These are phyloP conservation scores for Ambastaia sidthimunki DNA, from an alignment of 2,797 vertebrate genomes.

Conservation along the genomic window DNA sequence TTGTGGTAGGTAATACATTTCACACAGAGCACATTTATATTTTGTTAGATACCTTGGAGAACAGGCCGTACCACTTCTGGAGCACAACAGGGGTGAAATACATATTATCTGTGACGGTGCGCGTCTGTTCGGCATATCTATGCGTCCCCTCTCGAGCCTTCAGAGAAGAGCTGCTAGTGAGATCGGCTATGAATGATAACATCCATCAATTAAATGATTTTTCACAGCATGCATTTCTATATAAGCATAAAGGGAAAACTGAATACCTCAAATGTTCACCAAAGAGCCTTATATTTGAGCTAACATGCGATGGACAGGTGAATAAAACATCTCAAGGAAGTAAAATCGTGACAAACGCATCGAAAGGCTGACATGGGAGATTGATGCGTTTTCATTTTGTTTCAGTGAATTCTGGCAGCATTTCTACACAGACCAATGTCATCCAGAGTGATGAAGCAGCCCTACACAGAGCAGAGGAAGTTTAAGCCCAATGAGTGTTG, in stretches of 20 bases:
- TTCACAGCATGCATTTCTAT: constrained; percentile 12
- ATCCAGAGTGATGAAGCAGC: constrained; percentile 54
- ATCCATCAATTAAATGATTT: constrained; percentile 6
- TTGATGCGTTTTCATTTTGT: constrained; percentile 62
- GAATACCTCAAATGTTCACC: background rate
- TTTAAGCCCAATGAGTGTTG: constrained; percentile 52
- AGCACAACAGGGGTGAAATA: constrained; percentile 3
- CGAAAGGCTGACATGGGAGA: constrained; percentile 32
- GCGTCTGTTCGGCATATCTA: constrained; percentile 26
- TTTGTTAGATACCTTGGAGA: constrained; percentile 48
- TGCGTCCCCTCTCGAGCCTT: constrained; percentile 17
- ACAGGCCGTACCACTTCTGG: constrained; percentile 30
- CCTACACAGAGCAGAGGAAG: constrained; percentile 40
- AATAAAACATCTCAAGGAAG: constrained; percentile 11
- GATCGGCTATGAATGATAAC: constrained; percentile 11
- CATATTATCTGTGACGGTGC: constrained; percentile 42
- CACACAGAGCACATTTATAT: constrained; percentile 53
- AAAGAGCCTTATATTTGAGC: constrained; percentile 1
- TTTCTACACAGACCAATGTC: constrained; percentile 49
- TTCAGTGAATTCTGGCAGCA: constrained; percentile 51
- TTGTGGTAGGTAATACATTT: constrained; percentile 50
- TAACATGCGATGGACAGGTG: constrained; percentile 19
- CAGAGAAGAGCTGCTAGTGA: background rate
- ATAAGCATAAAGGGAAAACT: background rate
- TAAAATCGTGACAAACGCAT: constrained; percentile 23